Percentiles rank a stretch among this genome's conserved stretches.
Evolutionary conservation across 1,140 invertebrate genomes (phyloP).

Genomic region (Brachionus sp.): DNA sequence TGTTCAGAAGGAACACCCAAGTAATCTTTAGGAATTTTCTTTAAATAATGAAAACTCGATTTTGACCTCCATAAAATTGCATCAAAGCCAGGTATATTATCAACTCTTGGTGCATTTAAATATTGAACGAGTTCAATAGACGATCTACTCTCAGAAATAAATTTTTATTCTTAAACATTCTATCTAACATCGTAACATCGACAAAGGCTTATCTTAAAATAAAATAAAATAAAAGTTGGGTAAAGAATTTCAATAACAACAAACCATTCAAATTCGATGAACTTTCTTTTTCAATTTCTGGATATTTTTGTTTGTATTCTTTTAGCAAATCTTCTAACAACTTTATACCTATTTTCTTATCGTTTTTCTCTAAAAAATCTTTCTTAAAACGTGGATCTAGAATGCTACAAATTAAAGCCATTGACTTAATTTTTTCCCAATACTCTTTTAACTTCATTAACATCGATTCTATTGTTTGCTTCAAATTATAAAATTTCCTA

Average conservation of each 20-base stretch:
- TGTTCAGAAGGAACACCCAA: background rate
- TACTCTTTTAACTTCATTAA: conserved; percentile 1
- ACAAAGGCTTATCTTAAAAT: background rate
- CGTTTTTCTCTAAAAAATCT: conserved; percentile 1
- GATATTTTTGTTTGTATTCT: conserved; percentile 21
- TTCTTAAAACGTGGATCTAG: conserved; percentile 12
- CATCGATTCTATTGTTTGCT: conserved; percentile 12
- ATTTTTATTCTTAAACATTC: background rate
- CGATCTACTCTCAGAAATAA: background rate
- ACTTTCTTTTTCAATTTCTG: background rate
- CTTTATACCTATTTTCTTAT: background rate
- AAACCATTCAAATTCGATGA: background rate
- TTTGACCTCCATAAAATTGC: background rate
- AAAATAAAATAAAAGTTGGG: background rate
- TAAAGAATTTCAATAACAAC: background rate
- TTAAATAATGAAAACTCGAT: background rate
- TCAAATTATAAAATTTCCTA: background rate
- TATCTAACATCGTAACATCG: background rate
- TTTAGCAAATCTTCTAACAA: background rate
- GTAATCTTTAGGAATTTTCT: background rate
- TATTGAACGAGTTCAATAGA: background rate
- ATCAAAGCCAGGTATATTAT: background rate
- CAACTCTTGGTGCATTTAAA: conserved; percentile 15
- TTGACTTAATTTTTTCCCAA: conserved; percentile 2
- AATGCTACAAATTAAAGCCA: background rate